These are phyloP conservation scores for Hemaris fuciformis DNA, from an alignment of 2,888 invertebrate species.

Conservation along the genomic window DNA sequence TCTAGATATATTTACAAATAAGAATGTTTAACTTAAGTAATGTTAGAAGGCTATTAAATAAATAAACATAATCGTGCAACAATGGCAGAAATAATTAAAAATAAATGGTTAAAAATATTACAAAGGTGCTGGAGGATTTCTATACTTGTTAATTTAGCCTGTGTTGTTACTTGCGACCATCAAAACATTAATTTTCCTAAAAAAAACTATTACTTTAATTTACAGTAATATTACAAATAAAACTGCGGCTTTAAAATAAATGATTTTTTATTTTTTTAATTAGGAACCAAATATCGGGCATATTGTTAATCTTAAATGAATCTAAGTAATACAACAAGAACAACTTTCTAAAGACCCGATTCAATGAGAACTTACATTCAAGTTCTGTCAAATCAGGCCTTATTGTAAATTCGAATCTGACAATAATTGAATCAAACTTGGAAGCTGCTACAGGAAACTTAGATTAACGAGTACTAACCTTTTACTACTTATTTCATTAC, in stretches of 20 bases:
- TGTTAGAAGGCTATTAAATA: no score
- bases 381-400: conserved; percentile 51
- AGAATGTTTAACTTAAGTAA: no score
- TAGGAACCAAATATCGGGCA: conserved; percentile 28
- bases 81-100: no score
- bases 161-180: no score
- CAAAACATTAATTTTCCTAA: neutral
- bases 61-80: no score
- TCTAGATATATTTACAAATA: no score
- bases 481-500: neutral
- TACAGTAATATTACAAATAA: conserved; percentile 10
- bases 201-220: neutral
- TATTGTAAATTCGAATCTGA: neutral
- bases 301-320: conserved; percentile 13
- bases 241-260: conserved; percentile 16
- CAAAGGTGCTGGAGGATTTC: no score
- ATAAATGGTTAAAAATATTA: no score
- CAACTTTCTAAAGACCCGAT: conserved; percentile 35
- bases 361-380: conserved; percentile 47
- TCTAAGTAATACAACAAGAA: neutral
- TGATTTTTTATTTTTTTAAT: conserved; percentile 17
- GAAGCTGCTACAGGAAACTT: neutral
- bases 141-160: no score
- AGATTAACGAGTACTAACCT: neutral
- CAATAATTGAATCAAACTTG: no score